Base-by-base conservation (phyloP, 2,888 invertebrate genomes). In the Panorpa germanica region DNA sequence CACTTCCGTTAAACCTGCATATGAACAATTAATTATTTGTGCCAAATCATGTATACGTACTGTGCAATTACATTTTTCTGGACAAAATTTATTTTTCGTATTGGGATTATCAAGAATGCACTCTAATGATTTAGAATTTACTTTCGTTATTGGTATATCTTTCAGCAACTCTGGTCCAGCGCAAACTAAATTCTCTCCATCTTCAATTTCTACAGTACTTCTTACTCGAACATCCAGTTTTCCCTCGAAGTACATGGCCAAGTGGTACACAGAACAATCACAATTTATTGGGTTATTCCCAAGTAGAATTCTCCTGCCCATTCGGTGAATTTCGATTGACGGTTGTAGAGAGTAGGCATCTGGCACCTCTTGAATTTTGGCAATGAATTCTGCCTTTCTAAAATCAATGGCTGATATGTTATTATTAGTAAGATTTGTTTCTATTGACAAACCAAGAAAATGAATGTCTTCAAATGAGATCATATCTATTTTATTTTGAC, bases 241-340 rank as follows among this genome's bases (percentile, higher is more conserved):
- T 1, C 55, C 53, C 18, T 59, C 52, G 6, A 65, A 40, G 38
- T 63, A 67, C 23, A 57, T 55, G 2, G 65, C 47, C 27, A 74
- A 60, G 34, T 60, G 47, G 36, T 63, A 57, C 2, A 65, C 39
- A 0, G 46, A 33, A 42, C 75, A 75, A 42, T 70, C 65, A 40
- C 77, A 77, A 3, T 46, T 37, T 5, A 76, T 40, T 0, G 73
- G 70, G 52, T 75, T 75, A 18, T 60, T 45, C 8, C 55, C 59
- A 2, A 73, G 43, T 13, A 50, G 45, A 21, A 71, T 48, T 2
- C 39, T 39, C n/a, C n/a, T n/a, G n/a, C n/a, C n/a, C n/a, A n/a
- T n/a, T n/a, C n/a, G n/a, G n/a, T n/a, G n/a, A n/a, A n/a, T n/a
- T n/a, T n/a, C n/a, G n/a, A n/a, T n/a, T n/a, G n/a, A n/a, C n/a